Base-by-base conservation (phyloP, 2,113 vertebrate species). In the Amphiprion percula region DNA sequence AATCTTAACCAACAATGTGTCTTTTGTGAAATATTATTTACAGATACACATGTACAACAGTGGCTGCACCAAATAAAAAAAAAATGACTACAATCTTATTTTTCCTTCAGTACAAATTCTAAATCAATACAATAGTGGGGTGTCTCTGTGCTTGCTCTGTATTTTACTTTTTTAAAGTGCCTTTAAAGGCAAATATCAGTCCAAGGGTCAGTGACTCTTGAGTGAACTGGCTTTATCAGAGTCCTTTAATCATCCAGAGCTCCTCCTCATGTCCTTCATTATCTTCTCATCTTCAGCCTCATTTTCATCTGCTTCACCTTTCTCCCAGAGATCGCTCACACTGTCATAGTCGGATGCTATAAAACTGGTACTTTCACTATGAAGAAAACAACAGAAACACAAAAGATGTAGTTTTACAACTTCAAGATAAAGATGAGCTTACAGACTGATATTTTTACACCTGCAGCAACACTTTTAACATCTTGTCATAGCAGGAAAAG, bases 291-390 rank as follows among this genome's bases (percentile, higher is more conserved):
- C 69, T 82, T 79, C 66, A 68, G 16, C 16, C 17, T 75, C 52
- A 72, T 15, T 53, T 56, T 65, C 74, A 54, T 77, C 59, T 10
- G 77, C 72, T 66, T 80, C 56, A 74, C 9, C 6, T 10, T 64
- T 58, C 37, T 55, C 54, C 53, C 23, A 64, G 16, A 76, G 68
- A 63, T 66, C 71, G 67, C 59, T 81, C 74, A 53, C 60, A 58
- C 61, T 44, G 33, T 73, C 56, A 61, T 26, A 10, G 63, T 64
- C 53, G 60, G 75, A 85, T 91, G 93, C 93, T 95, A 94, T 92
- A 90, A 94, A 87, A 87, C 90, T 41, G 91, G 88, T 81, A 83
- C 84, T 30, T 68, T 62, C 60, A 75, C 92, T 94, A 84, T 58
- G 44, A 75, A 86, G 55, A 93, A 11, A 75, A 68, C 11, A 88